phyloP scores from a whole-genome alignment of 2,888 invertebrate genomes.

The Rapana venosa region DNA sequence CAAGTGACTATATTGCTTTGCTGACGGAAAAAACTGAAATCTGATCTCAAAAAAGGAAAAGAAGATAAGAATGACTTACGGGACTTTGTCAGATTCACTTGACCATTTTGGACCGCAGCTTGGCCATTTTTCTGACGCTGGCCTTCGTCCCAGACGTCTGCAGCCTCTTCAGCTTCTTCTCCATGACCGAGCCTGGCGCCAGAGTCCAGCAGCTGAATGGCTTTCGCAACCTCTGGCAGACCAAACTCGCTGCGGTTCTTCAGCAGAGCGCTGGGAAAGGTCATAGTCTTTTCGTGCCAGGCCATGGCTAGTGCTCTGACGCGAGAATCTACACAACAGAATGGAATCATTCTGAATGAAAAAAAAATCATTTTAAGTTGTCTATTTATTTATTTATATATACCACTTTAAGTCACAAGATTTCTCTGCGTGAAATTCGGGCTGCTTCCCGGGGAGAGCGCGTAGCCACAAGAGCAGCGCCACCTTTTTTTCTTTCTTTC shows the following conservation, averaged over 20 bases:
- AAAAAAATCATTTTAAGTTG: too few relatives aligned
- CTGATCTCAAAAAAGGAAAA: too few relatives aligned
- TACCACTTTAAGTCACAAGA: too few relatives aligned
- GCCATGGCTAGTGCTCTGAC: conserved; percentile 74
- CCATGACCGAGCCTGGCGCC: conserved; percentile 69
- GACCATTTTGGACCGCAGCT: conserved; percentile 73
- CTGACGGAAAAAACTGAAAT: too few relatives aligned
- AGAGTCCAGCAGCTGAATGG: conserved; percentile 71
- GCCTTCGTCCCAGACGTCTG: conserved; percentile 68
- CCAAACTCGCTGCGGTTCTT: conserved; percentile 66
- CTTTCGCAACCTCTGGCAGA: conserved; percentile 73
- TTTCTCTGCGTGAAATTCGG: too few relatives aligned
- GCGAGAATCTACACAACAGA: conserved; percentile 66
- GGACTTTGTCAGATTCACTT: conserved; percentile 70
- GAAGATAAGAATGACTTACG: conserved; percentile 56
- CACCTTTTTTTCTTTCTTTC: too few relatives aligned
- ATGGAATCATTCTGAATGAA: too few relatives aligned
- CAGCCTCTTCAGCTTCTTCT: conserved; percentile 71
- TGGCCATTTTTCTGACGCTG: conserved; percentile 66
- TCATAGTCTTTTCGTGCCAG: conserved; percentile 73
- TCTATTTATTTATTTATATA: too few relatives aligned
- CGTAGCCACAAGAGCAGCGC: too few relatives aligned
- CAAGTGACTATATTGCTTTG: too few relatives aligned
- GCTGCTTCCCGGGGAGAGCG: too few relatives aligned
- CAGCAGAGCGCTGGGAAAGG: conserved; percentile 69